These are phyloP conservation scores for Steromphala cineraria DNA, from an alignment of 2,888 invertebrate genomes.

Conservation along the genomic window DNA sequence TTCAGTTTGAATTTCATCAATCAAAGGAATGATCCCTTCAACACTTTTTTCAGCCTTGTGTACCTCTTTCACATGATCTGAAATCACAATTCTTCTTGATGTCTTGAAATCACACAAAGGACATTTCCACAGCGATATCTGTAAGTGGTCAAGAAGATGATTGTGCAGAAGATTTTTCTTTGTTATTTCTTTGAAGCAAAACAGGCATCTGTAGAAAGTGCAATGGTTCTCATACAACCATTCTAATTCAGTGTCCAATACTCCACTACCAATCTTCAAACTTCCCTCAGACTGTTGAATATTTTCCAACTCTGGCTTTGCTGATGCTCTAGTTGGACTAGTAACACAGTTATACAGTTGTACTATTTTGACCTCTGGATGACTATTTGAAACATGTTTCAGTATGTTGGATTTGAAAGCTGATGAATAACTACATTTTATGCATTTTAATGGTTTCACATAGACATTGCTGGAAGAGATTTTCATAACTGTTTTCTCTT, in stretches of 20 bases:
- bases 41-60: background rate
- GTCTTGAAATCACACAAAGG: background rate
- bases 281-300: background rate
- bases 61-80: background rate
- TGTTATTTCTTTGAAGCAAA: background rate
- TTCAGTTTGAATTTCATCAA: background rate
- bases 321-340: background rate
- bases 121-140: slow-evolving; percentile 15
- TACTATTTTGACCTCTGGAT: background rate
- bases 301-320: background rate
- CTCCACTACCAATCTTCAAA: background rate
- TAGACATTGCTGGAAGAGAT: slow-evolving; percentile 1
- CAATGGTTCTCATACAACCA: background rate
- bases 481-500: background rate
- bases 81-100: background rate
- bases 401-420: background rate
- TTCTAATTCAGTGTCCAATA: slow-evolving; percentile 9
- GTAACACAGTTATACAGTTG: background rate
- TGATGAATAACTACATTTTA: background rate
- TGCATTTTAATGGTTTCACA: background rate
- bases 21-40: background rate
- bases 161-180: slow-evolving; percentile 6
- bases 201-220: background rate
- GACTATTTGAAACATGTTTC: background rate
- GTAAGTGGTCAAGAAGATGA: slow-evolving; percentile 18